These are phyloP conservation scores for Verasper variegatus DNA, from an alignment of 2,113 vertebrate species.

Conservation along the genomic window DNA sequence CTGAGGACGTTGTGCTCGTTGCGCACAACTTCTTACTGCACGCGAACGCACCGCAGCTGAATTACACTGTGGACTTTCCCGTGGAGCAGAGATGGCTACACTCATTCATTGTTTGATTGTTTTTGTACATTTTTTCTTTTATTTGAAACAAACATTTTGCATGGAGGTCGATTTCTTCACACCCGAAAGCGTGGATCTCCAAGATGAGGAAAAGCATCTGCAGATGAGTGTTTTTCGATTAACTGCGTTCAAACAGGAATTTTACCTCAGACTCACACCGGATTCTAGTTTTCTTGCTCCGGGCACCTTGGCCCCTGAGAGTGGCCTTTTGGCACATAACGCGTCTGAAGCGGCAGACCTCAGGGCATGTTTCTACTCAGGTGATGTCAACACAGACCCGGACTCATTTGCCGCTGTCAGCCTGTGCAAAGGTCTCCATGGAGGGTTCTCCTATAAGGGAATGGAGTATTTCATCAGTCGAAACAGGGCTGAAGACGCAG, in stretches of 20 bases:
- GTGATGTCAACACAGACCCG: slow-evolving; percentile 89
- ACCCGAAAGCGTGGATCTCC: neutral
- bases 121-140: slow-evolving; percentile 59
- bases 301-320: slow-evolving; percentile 71
- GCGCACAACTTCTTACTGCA: neutral
- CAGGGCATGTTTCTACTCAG: slow-evolving; percentile 91
- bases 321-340: slow-evolving; percentile 65
- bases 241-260: slow-evolving; percentile 89
- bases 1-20: slow-evolving; percentile 42
- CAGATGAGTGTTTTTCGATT: slow-evolving; percentile 81
- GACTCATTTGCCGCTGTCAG: slow-evolving; percentile 92
- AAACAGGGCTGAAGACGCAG: slow-evolving; percentile 53
- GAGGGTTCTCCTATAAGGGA: slow-evolving; percentile 89
- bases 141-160: slow-evolving; percentile 54
- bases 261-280: slow-evolving; percentile 86
- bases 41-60: slow-evolving; percentile 26
- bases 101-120: slow-evolving; percentile 38
- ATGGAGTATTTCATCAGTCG: slow-evolving; percentile 90
- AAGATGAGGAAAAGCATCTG: slow-evolving; percentile 75
- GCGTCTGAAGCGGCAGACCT: slow-evolving; percentile 67
- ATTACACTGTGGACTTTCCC: slow-evolving; percentile 19
- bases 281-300: slow-evolving; percentile 90
- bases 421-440: slow-evolving; percentile 90
- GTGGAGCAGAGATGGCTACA: slow-evolving; percentile 71
- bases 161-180: slow-evolving; percentile 84